Percentiles rank a stretch among this genome's conserved stretches.
Conservation (phyloP, 2,797 vertebrate species). For the Acropternis orthonyx region DNA sequence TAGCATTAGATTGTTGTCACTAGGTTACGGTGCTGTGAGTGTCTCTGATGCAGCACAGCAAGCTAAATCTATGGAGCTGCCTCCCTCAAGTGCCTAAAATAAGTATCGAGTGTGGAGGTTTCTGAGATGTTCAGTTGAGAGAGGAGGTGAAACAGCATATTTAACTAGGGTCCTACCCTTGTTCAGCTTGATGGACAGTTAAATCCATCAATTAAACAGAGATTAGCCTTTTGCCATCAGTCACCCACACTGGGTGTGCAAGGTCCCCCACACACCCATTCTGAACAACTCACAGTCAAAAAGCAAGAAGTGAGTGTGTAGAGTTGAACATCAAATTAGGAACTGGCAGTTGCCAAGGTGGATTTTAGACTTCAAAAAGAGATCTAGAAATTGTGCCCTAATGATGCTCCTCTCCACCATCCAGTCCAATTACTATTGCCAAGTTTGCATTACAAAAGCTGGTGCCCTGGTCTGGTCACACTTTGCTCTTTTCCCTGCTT, state of each 20-base stretch:
- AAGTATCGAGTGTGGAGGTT: not conserved
- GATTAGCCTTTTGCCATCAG: not conserved
- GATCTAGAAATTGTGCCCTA: not conserved
- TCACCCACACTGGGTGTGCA: not conserved
- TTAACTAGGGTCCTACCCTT: not conserved
- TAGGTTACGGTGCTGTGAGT: not conserved
- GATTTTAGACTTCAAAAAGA: not conserved
- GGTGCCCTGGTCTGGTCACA: not conserved
- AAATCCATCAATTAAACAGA: not conserved
- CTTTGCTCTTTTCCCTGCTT: not conserved
- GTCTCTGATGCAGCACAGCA: not conserved
- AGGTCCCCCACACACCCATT: not conserved
- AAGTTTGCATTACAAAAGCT: not conserved
- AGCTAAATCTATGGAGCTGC: not conserved
- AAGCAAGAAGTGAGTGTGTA: not conserved
- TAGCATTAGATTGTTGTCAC: not conserved
- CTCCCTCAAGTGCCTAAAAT: not conserved
- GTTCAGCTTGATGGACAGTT: not conserved
- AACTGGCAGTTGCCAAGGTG: not conserved
- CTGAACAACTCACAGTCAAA: not conserved
- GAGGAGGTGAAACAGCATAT: not conserved
- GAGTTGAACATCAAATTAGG: not conserved
- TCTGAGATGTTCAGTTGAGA: not conserved
- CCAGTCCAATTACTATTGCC: not conserved
- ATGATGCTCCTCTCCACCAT: not conserved